Conservation (phyloP, 2,888 invertebrate species). For the Habroteleia sp. region DNA sequence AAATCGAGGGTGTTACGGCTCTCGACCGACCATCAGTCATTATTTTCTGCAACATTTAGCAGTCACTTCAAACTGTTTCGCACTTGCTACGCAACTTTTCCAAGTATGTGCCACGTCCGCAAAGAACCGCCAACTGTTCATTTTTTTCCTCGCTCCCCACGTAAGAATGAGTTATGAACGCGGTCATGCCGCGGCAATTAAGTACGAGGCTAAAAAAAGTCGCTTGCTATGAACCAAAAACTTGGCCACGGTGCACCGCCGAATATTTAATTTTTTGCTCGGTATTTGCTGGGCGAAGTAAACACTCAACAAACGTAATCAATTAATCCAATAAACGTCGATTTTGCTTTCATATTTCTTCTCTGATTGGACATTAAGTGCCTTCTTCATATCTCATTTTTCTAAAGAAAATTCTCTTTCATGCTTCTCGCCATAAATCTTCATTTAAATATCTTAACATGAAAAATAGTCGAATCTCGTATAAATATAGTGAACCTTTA, state of each 20-base stretch:
- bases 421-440: too few relatives aligned
- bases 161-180: constrained; percentile 75
- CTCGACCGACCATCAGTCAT: constrained; percentile 78
- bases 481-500: too few relatives aligned
- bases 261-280: constrained; percentile 56
- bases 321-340: constrained; percentile 24
- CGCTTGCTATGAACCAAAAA: constrained; percentile 29
- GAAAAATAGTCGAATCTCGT: too few relatives aligned
- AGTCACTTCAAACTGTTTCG: constrained; percentile 79
- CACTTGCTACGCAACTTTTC: constrained; percentile 78
- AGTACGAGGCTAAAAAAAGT: constrained; percentile 66
- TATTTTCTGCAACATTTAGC: constrained; percentile 81
- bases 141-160: constrained; percentile 49
- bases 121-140: constrained; percentile 44
- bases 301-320: constrained; percentile 30
- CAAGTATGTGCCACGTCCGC: constrained; percentile 77
- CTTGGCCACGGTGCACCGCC: constrained; percentile 31
- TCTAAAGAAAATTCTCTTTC: too few relatives aligned
- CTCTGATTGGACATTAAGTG: too few relatives aligned
- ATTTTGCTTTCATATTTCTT: too few relatives aligned
- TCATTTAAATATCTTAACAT: too few relatives aligned
- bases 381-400: too few relatives aligned
- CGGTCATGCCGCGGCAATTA: constrained; percentile 71
- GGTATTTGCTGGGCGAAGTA: constrained; percentile 29
- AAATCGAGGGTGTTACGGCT: constrained; percentile 67